Conservation (phyloP, 2,797 vertebrate genomes). For the Macropus fuliginosus region DNA sequence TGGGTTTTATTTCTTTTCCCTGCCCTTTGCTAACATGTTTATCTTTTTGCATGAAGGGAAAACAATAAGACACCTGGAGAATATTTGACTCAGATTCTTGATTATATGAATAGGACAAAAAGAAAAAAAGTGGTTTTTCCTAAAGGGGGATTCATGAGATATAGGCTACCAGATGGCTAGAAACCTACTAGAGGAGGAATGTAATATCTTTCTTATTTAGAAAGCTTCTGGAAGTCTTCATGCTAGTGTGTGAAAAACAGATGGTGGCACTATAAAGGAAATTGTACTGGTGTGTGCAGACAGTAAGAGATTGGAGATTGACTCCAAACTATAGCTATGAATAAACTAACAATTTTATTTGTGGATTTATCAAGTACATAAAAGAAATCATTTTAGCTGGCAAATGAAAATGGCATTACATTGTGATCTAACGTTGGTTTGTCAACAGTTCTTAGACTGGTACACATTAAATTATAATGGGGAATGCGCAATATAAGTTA, state of each 20-base stretch:
- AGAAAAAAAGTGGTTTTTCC: not conserved
- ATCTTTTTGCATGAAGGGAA: constrained; percentile 32
- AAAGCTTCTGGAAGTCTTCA: constrained; percentile 78
- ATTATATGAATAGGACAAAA: constrained; percentile 29
- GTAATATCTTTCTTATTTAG: constrained; percentile 76
- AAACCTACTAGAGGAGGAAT: constrained; percentile 65
- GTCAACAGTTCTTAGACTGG: constrained; percentile 74
- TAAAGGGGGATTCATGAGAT: constrained; percentile 46
- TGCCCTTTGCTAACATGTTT: constrained; percentile 30
- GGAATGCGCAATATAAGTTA: constrained; percentile 69
- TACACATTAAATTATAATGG: constrained; percentile 76
- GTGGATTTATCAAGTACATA: constrained; percentile 76
- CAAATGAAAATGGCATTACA: constrained; percentile 72
- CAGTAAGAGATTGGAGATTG: constrained; percentile 71
- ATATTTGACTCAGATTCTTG: constrained; percentile 49
- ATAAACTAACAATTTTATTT: constrained; percentile 75
- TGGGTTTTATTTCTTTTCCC: constrained; percentile 37
- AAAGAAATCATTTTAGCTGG: constrained; percentile 74
- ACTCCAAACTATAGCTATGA: constrained; percentile 68
- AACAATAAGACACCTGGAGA: constrained; percentile 15
- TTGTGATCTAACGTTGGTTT: constrained; percentile 58
- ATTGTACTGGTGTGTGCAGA: constrained; percentile 66
- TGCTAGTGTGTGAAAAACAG: constrained; percentile 76
- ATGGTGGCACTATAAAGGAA: constrained; percentile 77
- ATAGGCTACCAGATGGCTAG: constrained; percentile 73